These are phyloP conservation scores for Melieria omissa DNA, from an alignment of 2,888 invertebrate genomes.

Conservation along the genomic window DNA sequence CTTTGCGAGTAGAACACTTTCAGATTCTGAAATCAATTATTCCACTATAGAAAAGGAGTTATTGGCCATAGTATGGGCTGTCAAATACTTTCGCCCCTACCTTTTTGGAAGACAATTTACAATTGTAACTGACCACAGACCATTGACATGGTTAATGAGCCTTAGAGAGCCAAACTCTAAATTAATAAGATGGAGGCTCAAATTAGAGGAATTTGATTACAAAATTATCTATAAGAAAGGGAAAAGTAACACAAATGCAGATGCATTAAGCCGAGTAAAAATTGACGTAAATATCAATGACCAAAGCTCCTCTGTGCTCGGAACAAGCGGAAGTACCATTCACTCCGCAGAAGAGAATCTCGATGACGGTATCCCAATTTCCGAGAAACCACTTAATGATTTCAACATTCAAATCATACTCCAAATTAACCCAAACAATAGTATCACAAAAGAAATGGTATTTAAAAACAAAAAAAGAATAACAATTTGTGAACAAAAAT, in stretches of 20 bases:
- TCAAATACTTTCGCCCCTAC: not conserved
- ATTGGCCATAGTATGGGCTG: constrained; percentile 1
- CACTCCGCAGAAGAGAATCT: constrained; percentile 42
- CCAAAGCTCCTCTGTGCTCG: constrained; percentile 37
- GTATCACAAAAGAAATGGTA: constrained; percentile 18
- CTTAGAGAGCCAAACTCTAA: too few species aligned
- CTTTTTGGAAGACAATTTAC: constrained; percentile 4
- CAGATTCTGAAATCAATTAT: not conserved
- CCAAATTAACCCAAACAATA: not conserved
- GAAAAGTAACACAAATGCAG: constrained; percentile 13
- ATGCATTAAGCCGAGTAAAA: constrained; percentile 37
- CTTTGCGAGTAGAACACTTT: constrained; percentile 7
- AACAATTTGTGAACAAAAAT: constrained; percentile 33
- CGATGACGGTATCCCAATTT: constrained; percentile 45
- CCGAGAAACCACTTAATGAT: constrained; percentile 47
- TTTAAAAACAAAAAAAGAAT: constrained; percentile 44
- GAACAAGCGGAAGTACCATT: constrained; percentile 30
- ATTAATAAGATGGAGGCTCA: constrained; percentile 52
- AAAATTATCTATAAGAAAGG: constrained; percentile 47
- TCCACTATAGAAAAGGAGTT: constrained; percentile 14
- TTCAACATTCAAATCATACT: constrained; percentile 44
- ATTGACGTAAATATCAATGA: constrained; percentile 44
- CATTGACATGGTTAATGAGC: not conserved
- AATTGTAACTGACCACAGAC: constrained; percentile 1
- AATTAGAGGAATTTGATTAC: constrained; percentile 53